Percentiles rank a stretch among this genome's conserved stretches.
phyloP scores from a whole-genome alignment of 2,113 vertebrate genomes.

The Pao palembangensis region DNA sequence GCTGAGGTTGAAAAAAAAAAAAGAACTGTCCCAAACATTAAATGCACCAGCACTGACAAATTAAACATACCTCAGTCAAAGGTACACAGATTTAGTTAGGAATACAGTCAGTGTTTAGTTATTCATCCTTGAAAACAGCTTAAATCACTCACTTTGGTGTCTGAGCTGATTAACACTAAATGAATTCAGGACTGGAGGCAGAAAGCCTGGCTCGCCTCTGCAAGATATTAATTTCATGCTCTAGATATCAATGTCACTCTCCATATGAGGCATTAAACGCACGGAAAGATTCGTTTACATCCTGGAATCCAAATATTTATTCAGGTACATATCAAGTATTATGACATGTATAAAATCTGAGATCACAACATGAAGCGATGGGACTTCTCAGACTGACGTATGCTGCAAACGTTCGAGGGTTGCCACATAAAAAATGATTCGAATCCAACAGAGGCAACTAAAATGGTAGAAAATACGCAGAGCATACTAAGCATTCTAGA shows the following conservation, averaged over 20 bases:
- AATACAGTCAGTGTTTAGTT: too few species aligned
- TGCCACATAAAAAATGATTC: slow-evolving; percentile 82
- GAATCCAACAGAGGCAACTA: slow-evolving; percentile 81
- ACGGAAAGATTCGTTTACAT: slow-evolving; percentile 5
- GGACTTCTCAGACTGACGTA: slow-evolving; percentile 82
- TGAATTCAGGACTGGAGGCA: background rate
- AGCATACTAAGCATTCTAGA: slow-evolving; percentile 73
- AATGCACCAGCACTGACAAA: too few species aligned
- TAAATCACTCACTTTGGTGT: too few species aligned
- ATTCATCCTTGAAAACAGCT: too few species aligned
- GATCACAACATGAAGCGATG: slow-evolving; percentile 96
- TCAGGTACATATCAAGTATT: slow-evolving; percentile 92
- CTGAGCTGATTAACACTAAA: background rate
- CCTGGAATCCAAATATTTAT: slow-evolving; percentile 99
- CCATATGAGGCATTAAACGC: too few species aligned
- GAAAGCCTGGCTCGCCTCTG: background rate
- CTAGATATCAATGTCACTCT: background rate
- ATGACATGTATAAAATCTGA: slow-evolving; percentile 99
- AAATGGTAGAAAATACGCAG: slow-evolving; percentile 70
- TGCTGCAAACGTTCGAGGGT: slow-evolving; percentile 79
- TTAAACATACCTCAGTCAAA: too few species aligned
- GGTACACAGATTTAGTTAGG: too few species aligned
- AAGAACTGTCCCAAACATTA: too few species aligned
- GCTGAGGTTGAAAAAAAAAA: too few species aligned
- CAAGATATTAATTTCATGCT: slow-evolving; percentile 1